These are phyloP conservation scores for Hippopotamus amphibius DNA, from an alignment of 2,113 vertebrate genomes.

Conservation along the genomic window DNA sequence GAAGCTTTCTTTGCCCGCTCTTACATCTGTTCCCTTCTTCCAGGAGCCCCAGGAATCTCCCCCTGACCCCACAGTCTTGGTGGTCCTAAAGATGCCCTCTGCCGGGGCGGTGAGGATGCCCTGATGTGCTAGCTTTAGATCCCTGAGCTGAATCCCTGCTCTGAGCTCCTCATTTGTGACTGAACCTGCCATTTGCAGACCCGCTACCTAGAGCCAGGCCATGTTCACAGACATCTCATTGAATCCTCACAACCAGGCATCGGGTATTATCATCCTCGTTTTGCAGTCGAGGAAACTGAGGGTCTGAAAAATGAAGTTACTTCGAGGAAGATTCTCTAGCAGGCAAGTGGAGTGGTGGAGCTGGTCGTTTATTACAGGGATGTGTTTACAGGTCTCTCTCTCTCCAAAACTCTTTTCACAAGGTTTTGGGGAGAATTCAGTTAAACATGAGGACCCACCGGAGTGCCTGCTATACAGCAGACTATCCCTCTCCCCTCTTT, in stretches of 20 bases:
- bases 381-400: neutral
- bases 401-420: neutral
- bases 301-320: neutral
- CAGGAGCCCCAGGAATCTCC: neutral
- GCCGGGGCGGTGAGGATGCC: neutral
- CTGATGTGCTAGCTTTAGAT: neutral
- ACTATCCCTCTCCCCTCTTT: neutral
- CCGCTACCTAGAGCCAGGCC: neutral
- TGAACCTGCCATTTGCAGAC: neutral
- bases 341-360: neutral
- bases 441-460: neutral
- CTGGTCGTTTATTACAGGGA: neutral
- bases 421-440: neutral
- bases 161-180: neutral
- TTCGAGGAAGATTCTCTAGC: accelerated
- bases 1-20: neutral
- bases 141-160: neutral
- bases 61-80: neutral
- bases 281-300: neutral
- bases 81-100: neutral
- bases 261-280: neutral
- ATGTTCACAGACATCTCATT: neutral
- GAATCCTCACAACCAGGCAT: neutral
- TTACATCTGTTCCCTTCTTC: neutral
- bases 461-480: too few species aligned